These are phyloP conservation scores for Climacteris rufus DNA, from an alignment of 2,113 vertebrate genomes.

Conservation along the genomic window DNA sequence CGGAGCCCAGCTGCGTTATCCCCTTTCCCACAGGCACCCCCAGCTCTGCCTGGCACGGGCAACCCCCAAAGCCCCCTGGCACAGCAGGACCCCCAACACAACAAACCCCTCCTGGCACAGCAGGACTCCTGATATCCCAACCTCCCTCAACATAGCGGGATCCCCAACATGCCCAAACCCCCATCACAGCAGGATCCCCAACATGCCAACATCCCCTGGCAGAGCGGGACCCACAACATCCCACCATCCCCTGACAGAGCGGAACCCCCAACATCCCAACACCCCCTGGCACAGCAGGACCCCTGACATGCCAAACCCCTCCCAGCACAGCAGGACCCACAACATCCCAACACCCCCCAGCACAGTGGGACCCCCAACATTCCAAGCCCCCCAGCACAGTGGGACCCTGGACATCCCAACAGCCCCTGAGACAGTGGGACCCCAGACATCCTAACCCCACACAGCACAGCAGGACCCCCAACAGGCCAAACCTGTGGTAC, in stretches of 20 bases:
- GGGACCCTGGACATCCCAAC: background rate
- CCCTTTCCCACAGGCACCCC: background rate
- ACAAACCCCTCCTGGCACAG: background rate
- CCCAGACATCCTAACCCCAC: too few relatives aligned
- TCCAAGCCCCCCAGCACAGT: background rate
- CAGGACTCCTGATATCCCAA: background rate
- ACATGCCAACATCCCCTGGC: accelerated
- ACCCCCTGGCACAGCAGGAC: background rate
- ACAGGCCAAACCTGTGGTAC: too few relatives aligned
- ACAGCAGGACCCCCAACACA: background rate
- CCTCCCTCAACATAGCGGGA: too few relatives aligned
- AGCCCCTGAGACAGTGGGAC: too few relatives aligned
- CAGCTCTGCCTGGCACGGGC: accelerated
- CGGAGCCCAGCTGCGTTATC: background rate
- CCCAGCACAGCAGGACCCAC: background rate
- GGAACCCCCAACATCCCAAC: accelerated
- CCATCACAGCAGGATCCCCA: background rate
- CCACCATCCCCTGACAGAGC: accelerated
- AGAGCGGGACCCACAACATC: background rate
- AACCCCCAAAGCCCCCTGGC: accelerated
- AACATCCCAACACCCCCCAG: background rate
- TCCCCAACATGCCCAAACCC: background rate
- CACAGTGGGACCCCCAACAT: background rate
- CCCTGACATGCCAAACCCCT: background rate
- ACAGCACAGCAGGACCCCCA: too few relatives aligned